A percentile compares a stretch with the other conserved stretches of the same genome.
Conservation (phyloP, 2,797 vertebrate species). For the Clarias platycephalus region DNA sequence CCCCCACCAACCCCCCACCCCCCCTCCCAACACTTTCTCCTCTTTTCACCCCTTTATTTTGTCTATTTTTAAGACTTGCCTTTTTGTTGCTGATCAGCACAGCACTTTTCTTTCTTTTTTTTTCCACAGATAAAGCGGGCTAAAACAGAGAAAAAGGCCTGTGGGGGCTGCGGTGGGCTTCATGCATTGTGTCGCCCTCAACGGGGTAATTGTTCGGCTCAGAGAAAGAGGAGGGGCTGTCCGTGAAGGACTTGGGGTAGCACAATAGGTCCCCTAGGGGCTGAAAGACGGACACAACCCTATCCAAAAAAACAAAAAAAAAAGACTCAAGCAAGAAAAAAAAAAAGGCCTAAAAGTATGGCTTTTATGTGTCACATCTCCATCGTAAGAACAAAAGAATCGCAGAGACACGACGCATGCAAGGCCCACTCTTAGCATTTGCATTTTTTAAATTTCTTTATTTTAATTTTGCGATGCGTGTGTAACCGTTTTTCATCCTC, state of each 20-base stretch:
- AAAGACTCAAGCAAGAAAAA: slow-evolving; percentile 28
- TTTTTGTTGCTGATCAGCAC: slow-evolving; percentile 73
- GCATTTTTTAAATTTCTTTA: not conserved
- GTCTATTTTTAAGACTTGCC: slow-evolving; percentile 69
- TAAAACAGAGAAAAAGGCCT: slow-evolving; percentile 63
- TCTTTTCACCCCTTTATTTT: slow-evolving; percentile 47
- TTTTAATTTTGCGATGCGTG: too few species aligned
- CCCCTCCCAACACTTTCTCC: slow-evolving; percentile 12
- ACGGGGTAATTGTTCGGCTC: slow-evolving; percentile 68
- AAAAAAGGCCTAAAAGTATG: slow-evolving; percentile 56
- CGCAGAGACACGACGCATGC: not conserved
- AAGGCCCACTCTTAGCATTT: not conserved
- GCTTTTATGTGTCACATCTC: slow-evolving; percentile 62
- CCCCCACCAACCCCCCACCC: not conserved
- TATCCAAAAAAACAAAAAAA: slow-evolving; percentile 43
- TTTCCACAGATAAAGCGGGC: slow-evolving; percentile 63
- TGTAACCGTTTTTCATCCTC: not conserved
- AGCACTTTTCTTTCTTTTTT: slow-evolving; percentile 54
- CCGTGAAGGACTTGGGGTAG: slow-evolving; percentile 61
- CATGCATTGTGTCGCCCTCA: slow-evolving; percentile 71
- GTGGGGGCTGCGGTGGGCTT: slow-evolving; percentile 66
- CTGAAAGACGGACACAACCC: slow-evolving; percentile 59
- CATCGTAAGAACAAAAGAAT: slow-evolving; percentile 4
- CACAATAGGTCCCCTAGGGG: slow-evolving; percentile 70
- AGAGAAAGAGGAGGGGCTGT: slow-evolving; percentile 66